These are phyloP conservation scores for Leuciscus waleckii DNA, from an alignment of 2,797 vertebrate genomes.

Conservation along the genomic window DNA sequence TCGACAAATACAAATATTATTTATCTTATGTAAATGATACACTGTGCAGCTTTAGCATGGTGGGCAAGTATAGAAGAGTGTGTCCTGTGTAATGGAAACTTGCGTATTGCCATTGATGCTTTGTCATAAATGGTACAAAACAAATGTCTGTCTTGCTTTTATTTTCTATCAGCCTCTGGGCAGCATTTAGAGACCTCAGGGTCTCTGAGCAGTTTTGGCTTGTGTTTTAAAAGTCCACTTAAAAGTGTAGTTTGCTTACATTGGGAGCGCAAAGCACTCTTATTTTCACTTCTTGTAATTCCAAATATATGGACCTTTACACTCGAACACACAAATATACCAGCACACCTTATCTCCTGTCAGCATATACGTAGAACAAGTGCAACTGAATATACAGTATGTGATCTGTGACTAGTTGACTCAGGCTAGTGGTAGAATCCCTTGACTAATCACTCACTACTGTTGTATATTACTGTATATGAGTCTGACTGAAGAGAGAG, in stretches of 20 bases:
- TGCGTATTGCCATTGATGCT: neutral
- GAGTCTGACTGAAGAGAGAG: neutral
- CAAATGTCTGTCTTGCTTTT: neutral
- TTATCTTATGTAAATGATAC: neutral
- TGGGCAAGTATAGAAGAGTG: neutral
- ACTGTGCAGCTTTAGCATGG: neutral
- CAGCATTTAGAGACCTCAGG: too few relatives aligned
- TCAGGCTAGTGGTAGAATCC: neutral
- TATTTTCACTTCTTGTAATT: neutral
- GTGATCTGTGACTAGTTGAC: neutral
- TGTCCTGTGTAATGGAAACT: neutral
- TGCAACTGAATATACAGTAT: neutral
- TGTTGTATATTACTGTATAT: neutral
- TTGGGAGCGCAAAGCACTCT: neutral
- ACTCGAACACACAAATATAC: neutral
- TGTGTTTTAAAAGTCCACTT: neutral
- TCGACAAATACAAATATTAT: neutral
- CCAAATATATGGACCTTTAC: neutral
- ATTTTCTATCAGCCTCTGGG: neutral
- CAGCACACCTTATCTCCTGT: neutral
- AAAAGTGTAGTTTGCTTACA: neutral
- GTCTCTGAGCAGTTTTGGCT: neutral
- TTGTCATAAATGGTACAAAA: conserved; percentile 3
- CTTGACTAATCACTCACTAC: neutral
- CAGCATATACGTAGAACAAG: neutral